phyloP scores from a whole-genome alignment of 2,888 invertebrate species.

The Drosophila pseudotalamancana region DNA sequence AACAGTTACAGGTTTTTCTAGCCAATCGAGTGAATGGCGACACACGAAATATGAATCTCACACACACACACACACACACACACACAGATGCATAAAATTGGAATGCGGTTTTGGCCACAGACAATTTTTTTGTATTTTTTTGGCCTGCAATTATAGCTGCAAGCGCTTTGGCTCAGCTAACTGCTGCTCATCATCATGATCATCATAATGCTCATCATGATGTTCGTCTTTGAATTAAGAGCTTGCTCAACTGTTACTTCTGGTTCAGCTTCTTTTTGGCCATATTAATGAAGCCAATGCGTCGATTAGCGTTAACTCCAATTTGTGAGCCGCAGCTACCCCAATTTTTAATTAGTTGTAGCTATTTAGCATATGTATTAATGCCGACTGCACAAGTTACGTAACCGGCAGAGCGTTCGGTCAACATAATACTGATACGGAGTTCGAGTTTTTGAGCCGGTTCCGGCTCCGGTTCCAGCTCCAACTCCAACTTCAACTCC shows the following conservation, averaged over 20 bases:
- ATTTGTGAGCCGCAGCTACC: slow-evolving; percentile 30
- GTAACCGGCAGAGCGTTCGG: slow-evolving; percentile 30
- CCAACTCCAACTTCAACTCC: too few species aligned
- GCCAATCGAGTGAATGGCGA: slow-evolving; percentile 56
- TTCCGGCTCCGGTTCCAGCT: slow-evolving; percentile 49
- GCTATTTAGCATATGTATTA: slow-evolving; percentile 51
- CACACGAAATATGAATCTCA: slow-evolving; percentile 64
- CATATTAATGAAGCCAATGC: slow-evolving; percentile 38
- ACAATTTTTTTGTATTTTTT: slow-evolving; percentile 47
- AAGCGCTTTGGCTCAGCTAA: slow-evolving; percentile 3
- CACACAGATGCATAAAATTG: slow-evolving; percentile 21
- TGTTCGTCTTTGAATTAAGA: slow-evolving; percentile 51
- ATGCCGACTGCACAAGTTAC: slow-evolving; percentile 37
- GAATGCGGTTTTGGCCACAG: slow-evolving; percentile 71
- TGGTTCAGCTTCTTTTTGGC: slow-evolving; percentile 37
- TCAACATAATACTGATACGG: slow-evolving; percentile 4
- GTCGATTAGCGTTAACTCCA: slow-evolving; percentile 42
- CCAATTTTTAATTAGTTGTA: slow-evolving; percentile 49
- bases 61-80: slow-evolving; percentile 7
- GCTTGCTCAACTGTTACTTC: slow-evolving; percentile 58
- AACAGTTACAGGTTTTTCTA: slow-evolving; percentile 58
- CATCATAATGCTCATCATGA: not conserved
- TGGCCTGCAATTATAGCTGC: slow-evolving; percentile 33
- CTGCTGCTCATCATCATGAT: not conserved
- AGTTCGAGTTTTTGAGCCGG: slow-evolving; percentile 11